A percentile compares a stretch with the other conserved stretches of the same genome.
Evolutionary conservation across 2,888 invertebrate species (phyloP).

Genomic region (Poecilus cupreus): DNA sequence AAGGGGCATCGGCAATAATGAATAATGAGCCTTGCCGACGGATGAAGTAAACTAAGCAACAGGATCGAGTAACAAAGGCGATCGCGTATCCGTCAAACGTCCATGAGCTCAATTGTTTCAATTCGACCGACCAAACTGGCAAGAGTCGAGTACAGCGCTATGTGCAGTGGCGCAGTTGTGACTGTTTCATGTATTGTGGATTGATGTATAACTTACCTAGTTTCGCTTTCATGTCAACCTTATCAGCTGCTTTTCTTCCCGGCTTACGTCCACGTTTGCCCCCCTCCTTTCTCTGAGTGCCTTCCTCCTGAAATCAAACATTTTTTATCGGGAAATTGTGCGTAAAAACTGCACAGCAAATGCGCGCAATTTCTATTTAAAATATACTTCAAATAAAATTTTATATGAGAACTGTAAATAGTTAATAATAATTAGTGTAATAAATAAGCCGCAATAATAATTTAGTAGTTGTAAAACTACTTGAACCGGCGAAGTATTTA

Average conservation of each 20-base stretch:
- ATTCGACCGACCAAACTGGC: neutral
- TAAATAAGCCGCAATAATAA: no score
- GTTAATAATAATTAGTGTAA: no score
- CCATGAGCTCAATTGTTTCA: constrained; percentile 44
- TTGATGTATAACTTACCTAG: constrained; percentile 78
- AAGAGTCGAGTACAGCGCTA: constrained; percentile 7
- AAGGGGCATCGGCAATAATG: constrained; percentile 5
- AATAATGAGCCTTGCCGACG: neutral
- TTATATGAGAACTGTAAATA: no score
- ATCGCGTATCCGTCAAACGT: constrained; percentile 35
- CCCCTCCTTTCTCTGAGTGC: constrained; percentile 84
- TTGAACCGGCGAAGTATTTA: neutral
- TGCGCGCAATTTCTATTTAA: constrained; percentile 1
- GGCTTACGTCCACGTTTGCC: constrained; percentile 93
- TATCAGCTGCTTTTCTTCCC: constrained; percentile 89
- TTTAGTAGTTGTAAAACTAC: neutral
- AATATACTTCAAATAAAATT: no score
- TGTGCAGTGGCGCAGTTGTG: neutral
- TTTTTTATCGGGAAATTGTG: constrained; percentile 41
- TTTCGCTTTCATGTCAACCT: constrained; percentile 95
- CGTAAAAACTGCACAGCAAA: constrained; percentile 5
- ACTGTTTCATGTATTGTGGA: neutral
- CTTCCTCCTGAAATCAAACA: constrained; percentile 72
- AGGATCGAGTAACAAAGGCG: neutral
- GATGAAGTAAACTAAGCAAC: constrained; percentile 13